Evolutionary conservation across 2,113 vertebrate species (phyloP), one percentile per base, ranked within the genome.

Genomic region (Junco hyemalis): DNA sequence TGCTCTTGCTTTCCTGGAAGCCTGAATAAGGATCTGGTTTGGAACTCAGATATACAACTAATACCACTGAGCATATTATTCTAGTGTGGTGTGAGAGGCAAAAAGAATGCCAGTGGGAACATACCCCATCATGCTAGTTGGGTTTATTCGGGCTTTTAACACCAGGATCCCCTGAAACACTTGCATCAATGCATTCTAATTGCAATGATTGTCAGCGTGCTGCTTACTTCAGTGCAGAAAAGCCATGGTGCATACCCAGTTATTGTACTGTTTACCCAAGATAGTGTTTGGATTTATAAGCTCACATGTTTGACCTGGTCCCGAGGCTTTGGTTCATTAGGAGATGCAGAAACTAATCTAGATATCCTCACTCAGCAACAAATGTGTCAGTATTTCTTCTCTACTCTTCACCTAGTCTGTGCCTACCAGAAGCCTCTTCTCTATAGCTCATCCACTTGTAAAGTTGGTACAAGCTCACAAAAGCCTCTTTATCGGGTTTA

Each of bases 1-100:
- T 36, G n/a, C 29, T 88, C 36, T 80, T 88, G 56, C 72, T 96
- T 96, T 96, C 93, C 88, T 95, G 93, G 90, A 97, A 96, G 48
- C 72, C 66, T 86, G 81, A 92, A 42, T 57, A 60, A 83, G 86
- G 64, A 40, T 51, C 69, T 88, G 80, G 23, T 86, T 90, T 95
- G 74, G 40, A 88, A 72, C 40, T 60, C 21, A 14, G 51, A 70
- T 48, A 51, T 65, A 47, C 47, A 79, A 56, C 35, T 48, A 85
- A 90, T 59, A 74, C 25, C 56, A 64, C 76, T 45, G 31, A 93
- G 48, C 16, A 70, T 88, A 77, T 70, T 61, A 90, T 50, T 66
- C 51, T 40, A 59, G 31, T 56, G 45, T 33, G 53, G 81, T 53
- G 40, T 47, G 35, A 86, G 66, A 82, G 56, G 71, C 76, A 93